phyloP scores from a whole-genome alignment of 1,140 invertebrate genomes.

The Brachionus manjavacas region DNA sequence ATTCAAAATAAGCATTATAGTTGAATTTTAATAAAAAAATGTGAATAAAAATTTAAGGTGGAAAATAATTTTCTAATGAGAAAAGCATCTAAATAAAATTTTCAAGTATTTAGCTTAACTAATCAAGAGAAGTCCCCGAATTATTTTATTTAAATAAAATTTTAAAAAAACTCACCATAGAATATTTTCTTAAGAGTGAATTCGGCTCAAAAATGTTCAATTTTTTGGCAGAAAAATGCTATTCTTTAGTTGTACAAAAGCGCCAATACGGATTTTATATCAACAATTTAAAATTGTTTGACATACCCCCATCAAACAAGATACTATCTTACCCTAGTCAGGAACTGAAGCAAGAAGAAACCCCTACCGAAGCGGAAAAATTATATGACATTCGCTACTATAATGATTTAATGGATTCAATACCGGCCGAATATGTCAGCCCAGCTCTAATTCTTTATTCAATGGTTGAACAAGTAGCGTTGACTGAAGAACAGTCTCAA shows the following conservation, averaged over 20 bases:
- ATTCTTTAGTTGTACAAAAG: not conserved
- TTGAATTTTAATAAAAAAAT: too few species aligned
- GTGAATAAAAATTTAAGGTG: too few species aligned
- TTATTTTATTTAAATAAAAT: not conserved
- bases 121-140: too few species aligned
- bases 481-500: not conserved
- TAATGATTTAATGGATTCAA: slow-evolving; percentile 54
- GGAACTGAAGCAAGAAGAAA: not conserved
- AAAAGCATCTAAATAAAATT: too few species aligned
- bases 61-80: too few species aligned
- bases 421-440: slow-evolving; percentile 55
- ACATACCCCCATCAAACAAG: slow-evolving; percentile 43
- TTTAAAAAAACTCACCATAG: too few species aligned
- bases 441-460: slow-evolving; percentile 53
- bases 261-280: slow-evolving; percentile 36
- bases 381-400: slow-evolving; percentile 54
- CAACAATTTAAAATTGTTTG: slow-evolving; percentile 44
- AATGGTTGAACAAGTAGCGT: slow-evolving; percentile 56
- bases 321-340: not conserved
- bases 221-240: slow-evolving; percentile 29
- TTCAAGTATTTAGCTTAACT: too few species aligned
- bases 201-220: not conserved
- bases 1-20: too few species aligned
- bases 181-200: not conserved
- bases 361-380: not conserved